Base-by-base conservation (phyloP, 92 coral and sea anemone genomes). In the Diadumene lineata region DNA sequence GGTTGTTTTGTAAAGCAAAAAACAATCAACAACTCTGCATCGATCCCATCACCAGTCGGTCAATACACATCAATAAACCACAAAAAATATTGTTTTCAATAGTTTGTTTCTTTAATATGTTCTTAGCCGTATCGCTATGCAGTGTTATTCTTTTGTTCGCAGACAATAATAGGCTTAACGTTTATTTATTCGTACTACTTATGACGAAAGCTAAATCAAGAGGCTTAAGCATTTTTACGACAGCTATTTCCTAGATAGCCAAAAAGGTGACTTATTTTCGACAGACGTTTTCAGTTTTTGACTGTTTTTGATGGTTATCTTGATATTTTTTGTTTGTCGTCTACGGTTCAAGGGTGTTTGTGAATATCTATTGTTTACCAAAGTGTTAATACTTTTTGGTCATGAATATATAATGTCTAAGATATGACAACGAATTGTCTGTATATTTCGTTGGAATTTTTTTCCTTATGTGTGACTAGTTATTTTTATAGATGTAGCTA, bases 351-450 rank as follows among this genome's bases (percentile, higher is more conserved):
- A 17, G 60, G 55, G 16, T 34, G 22, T 34, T 51, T 70, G 38
- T 53, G n/a, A 70, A 53, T 9, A 29, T n/a, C 89, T 74, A 73
- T 84, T 84, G 89, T 84, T 56, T 79, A 89, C 90, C 85, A 82
- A 77, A 75, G 83, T 81, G 71, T 86, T 53, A 71, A 77, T 77
- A 72, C 74, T 81, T 77, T 60, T 81, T 81, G 31, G 44, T 46
- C 43, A 50, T 27, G 61, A 69, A 69, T 26, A 19, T 31, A 2
- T 50, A 56, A 30, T 15, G 30, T 55, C 33, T 23, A 11, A 25
- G 17, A 17, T 16, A 10, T 33, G 50, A 17, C 22, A 50, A n/a
- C 13, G 17, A 53, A 53, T 2, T 2, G 4, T 53, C 3, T 22
- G 10, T 16, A 53, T 22, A 53, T 16, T 53, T 53, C n/a, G 4